These are phyloP conservation scores for Acholoe squamosa DNA, from an alignment of 2,888 invertebrate species.

Conservation along the genomic window DNA sequence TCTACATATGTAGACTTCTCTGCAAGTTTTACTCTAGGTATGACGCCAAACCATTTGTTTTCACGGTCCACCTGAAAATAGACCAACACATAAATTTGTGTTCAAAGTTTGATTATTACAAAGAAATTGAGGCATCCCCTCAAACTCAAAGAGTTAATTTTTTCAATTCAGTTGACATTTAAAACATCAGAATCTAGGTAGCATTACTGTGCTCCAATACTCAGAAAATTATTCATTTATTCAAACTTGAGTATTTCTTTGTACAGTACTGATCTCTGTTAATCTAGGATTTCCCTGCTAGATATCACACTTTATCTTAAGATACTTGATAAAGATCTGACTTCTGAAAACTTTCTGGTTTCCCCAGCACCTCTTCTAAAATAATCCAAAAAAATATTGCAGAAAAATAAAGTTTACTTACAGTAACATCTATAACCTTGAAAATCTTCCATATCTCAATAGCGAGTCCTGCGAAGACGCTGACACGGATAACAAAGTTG, in stretches of 20 bases:
- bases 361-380: too few relatives aligned
- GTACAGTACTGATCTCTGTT: not conserved
- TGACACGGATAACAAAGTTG: conserved; percentile 96
- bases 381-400: too few relatives aligned
- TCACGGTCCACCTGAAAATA: conserved; percentile 88
- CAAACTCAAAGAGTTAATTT: not conserved
- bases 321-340: not conserved
- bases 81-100: too few relatives aligned
- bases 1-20: conserved; percentile 99
- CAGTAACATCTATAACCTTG: conserved; percentile 87
- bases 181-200: too few relatives aligned
- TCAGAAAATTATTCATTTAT: too few relatives aligned
- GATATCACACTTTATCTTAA: not conserved
- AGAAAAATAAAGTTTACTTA: too few relatives aligned
- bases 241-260: too few relatives aligned
- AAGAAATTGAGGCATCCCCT: not conserved
- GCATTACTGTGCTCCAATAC: too few relatives aligned
- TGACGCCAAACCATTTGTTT: conserved; percentile 89
- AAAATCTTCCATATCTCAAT: conserved; percentile 99
- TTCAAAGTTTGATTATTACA: too few relatives aligned
- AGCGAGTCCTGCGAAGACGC: conserved; percentile 95
- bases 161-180: not conserved
- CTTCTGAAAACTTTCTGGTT: too few relatives aligned
- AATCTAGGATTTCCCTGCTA: not conserved
- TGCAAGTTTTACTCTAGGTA: conserved; percentile 91